Conservation (phyloP, 2,888 invertebrate genomes). For the Archaeoteleia sp. region DNA sequence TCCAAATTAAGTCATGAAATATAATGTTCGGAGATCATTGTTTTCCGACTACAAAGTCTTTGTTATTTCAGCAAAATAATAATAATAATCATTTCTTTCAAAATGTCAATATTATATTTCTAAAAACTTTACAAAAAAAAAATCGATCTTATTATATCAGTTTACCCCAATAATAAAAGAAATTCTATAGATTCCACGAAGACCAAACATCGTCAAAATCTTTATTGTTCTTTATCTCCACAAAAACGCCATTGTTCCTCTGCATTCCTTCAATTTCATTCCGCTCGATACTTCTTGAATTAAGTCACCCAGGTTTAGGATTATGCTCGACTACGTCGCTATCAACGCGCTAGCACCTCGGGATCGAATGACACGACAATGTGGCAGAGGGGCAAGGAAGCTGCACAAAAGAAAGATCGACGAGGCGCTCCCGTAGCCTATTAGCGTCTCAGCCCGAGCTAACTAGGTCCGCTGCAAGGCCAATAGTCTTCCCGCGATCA, state of each 20-base stretch:
- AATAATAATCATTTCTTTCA: no score
- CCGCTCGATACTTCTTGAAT: no score
- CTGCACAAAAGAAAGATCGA: constrained; percentile 48
- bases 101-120: no score
- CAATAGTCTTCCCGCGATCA: constrained; percentile 7
- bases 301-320: constrained; percentile 6
- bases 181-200: no score
- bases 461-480: constrained; percentile 57
- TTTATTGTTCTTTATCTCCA: no score
- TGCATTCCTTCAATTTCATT: constrained; percentile 11
- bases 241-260: no score
- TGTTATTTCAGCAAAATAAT: no score
- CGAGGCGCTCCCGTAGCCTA: constrained; percentile 53
- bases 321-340: constrained; percentile 8
- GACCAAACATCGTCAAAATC: no score
- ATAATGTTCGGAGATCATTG: constrained; percentile 1
- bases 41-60: no score
- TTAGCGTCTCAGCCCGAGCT: constrained; percentile 55
- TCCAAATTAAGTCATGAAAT: background rate
- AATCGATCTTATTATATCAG: no score
- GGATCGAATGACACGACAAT: constrained; percentile 59
- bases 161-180: no score
- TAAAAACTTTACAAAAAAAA: no score
- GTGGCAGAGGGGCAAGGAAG: constrained; percentile 41
- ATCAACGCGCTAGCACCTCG: constrained; percentile 22